Percentiles rank a stretch among this genome's conserved stretches.
phyloP scores from a whole-genome alignment of 2,888 invertebrate genomes.

The Tenthredo livida region DNA sequence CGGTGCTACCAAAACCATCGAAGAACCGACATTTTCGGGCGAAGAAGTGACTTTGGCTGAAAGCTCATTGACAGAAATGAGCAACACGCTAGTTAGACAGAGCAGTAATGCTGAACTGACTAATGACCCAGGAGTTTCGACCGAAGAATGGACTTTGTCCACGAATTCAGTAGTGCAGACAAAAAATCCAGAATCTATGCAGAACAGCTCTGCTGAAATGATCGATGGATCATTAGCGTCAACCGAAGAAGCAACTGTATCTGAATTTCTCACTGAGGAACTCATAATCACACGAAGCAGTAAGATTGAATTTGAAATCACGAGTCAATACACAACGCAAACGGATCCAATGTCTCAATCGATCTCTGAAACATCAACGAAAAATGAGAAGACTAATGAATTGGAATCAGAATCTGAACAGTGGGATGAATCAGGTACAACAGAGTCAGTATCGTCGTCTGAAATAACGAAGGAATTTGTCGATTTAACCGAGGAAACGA shows the following conservation, averaged over 20 bases:
- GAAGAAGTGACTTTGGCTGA: background rate
- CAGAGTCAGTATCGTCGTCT: background rate
- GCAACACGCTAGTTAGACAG: background rate
- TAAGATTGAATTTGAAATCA: background rate
- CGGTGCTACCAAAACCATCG: background rate
- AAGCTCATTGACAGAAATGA: background rate
- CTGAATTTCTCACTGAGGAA: background rate
- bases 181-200: background rate
- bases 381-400: background rate
- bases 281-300: background rate
- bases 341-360: background rate
- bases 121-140: background rate
- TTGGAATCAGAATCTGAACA: background rate
- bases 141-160: background rate
- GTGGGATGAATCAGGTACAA: background rate
- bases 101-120: background rate
- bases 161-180: background rate
- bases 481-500: background rate
- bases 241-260: background rate
- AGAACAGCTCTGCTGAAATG: background rate
- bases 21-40: background rate
- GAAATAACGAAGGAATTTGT: background rate
- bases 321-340: conserved; percentile 5
- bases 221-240: background rate
- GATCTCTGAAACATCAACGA: background rate